Percentiles rank a stretch among this genome's conserved stretches.
Conservation (phyloP, 2,888 invertebrate genomes). For the Oligia strigilis region DNA sequence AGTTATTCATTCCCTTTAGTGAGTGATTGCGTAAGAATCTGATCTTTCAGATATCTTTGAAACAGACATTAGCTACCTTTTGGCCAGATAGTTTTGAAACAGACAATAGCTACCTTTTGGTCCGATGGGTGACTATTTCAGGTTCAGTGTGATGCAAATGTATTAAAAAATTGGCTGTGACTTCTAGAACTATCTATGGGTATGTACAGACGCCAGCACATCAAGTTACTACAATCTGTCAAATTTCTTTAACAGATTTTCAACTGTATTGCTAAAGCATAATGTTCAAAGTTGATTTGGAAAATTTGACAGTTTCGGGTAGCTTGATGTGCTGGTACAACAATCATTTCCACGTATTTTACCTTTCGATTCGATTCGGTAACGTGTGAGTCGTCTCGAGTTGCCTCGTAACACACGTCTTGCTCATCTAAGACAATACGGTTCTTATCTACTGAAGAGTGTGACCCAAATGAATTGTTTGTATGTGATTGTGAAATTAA, state of each 20-base stretch:
- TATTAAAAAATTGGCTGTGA: neutral
- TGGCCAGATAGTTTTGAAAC: neutral
- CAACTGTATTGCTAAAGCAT: too few relatives aligned
- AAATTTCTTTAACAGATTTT: too few relatives aligned
- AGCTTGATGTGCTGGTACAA: too few relatives aligned
- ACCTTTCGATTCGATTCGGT: constrained; percentile 17
- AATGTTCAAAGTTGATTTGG: too few relatives aligned
- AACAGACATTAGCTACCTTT: neutral
- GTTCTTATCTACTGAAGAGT: constrained; percentile 22
- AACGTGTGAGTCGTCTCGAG: neutral
- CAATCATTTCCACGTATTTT: too few relatives aligned
- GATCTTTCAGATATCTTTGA: too few relatives aligned
- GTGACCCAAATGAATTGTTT: constrained; percentile 12
- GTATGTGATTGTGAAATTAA: constrained; percentile 23
- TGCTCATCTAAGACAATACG: constrained; percentile 19
- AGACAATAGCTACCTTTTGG: too few relatives aligned
- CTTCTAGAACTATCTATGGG: neutral
- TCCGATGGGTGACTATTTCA: neutral
- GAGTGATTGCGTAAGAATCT: neutral
- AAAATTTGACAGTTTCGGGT: too few relatives aligned
- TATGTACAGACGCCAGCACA: neutral
- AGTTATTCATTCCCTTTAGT: too few relatives aligned
- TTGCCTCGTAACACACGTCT: constrained; percentile 1
- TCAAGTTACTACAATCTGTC: too few relatives aligned
- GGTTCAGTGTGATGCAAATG: neutral